Evolutionary conservation across 2,797 vertebrate genomes (phyloP), one percentile per base, ranked within the genome.

Genomic region (Phrynocephalus guinanensis): DNA sequence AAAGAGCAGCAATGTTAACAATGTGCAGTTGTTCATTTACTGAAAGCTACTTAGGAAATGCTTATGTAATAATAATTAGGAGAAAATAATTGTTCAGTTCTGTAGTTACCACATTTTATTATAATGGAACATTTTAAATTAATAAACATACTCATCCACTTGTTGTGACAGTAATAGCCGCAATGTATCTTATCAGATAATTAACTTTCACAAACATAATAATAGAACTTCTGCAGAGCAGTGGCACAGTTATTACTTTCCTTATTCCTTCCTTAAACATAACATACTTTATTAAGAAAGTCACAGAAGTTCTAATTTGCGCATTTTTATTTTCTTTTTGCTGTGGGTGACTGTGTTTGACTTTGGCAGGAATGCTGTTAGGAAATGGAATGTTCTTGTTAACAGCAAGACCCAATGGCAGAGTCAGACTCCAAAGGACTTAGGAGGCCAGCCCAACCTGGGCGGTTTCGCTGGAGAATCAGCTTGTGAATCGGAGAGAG

Each of bases 121-220:
- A 96, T 97, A 97, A 96, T 96, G 94, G 92, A 96, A 96, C 92
- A 86, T 93, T 97, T 97, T 95, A 94, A 97, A 97, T 97, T 97
- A 97, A 97, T 96, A 96, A 97, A 96, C 91, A 95, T 95, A 96
- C 86, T 91, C 96, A 94, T 95, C 93, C 92, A 92, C 97, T 96
- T 97, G 63, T 94, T 95, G 94, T 97, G 96, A 97, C 96, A 95
- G 93, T 95, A 95, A 95, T 97, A 97, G 95, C 95, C 94, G 94
- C 92, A 86, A 90, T 96, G 92, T 97, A 97, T 97, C 96, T 97
- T 98, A 97, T 97, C 96, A 97, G 97, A 97, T 97, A 98, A 98
- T 98, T 98, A 97, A 97, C 95, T 97, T 97, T 96, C 96, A 96
- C 95, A 97, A 97, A 97, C 96, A 96, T 96, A 96, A 96, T 95